A percentile compares a stretch with the other conserved stretches of the same genome.
Conservation (phyloP, 2,888 invertebrate species). For the Patella pellucida region DNA sequence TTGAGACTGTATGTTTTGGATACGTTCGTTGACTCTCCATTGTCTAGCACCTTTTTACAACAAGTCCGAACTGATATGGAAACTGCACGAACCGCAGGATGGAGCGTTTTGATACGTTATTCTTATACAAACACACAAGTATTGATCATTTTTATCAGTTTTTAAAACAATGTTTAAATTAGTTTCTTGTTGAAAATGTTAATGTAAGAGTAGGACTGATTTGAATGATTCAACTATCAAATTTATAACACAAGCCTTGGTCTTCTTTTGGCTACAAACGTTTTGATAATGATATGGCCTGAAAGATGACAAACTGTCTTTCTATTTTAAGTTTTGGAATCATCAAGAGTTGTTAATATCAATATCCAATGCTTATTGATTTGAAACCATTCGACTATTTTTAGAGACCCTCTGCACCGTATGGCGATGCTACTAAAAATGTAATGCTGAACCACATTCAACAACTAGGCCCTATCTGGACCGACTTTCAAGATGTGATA, state of each 20-base stretch:
- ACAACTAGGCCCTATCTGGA: slow-evolving; percentile 18
- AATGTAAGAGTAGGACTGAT: no score
- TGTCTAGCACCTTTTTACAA: slow-evolving; percentile 5
- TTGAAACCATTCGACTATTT: neutral
- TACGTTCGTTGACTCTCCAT: slow-evolving; percentile 2
- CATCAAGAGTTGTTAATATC: no score
- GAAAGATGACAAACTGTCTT: no score
- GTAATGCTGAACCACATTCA: slow-evolving; percentile 18
- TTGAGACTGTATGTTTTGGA: slow-evolving; percentile 18
- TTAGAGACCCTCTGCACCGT: neutral
- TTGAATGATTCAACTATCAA: no score
- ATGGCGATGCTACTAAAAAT: slow-evolving; percentile 17
- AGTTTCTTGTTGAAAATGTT: no score
- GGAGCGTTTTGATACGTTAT: slow-evolving; percentile 11
- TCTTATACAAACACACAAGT: neutral
- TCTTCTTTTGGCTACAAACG: no score
- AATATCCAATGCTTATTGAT: no score
- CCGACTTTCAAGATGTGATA: slow-evolving; percentile 15
- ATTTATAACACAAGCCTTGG: no score
- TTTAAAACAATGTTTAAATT: no score
- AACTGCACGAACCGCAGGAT: slow-evolving; percentile 5
- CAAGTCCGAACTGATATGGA: slow-evolving; percentile 13
- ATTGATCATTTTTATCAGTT: no score
- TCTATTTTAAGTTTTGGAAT: no score
- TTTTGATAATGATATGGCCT: no score